Conservation (phyloP, 1,140 invertebrate genomes). For the Drosophila hydei region DNA sequence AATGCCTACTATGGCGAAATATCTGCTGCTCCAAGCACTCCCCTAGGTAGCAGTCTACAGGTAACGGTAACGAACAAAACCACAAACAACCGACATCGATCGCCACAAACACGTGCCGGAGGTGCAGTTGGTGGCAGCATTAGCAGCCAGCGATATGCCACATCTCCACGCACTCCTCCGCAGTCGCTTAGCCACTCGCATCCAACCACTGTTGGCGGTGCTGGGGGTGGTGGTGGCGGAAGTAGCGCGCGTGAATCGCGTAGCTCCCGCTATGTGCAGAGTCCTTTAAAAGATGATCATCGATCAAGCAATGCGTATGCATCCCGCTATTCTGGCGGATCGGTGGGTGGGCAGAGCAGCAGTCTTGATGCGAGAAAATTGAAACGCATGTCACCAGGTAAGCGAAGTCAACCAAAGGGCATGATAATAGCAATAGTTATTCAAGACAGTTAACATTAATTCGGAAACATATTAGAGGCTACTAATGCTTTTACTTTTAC, state of each 20-base stretch:
- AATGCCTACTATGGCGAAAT: constrained; percentile 53
- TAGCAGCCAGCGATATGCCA: constrained; percentile 55
- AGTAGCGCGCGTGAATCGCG: constrained; percentile 49
- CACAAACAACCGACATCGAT: constrained; percentile 62
- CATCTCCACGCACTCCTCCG: constrained; percentile 79
- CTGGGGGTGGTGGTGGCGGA: constrained; percentile 10
- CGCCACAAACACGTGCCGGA: constrained; percentile 54
- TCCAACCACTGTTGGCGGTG: constrained; percentile 9
- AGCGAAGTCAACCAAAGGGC: not conserved
- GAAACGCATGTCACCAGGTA: constrained; percentile 68
- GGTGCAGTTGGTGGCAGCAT: constrained; percentile 37
- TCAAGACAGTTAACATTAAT: too few relatives aligned
- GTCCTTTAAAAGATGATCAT: constrained; percentile 74
- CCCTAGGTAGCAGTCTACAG: constrained; percentile 60
- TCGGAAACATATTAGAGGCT: too few relatives aligned
- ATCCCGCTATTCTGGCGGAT: constrained; percentile 53
- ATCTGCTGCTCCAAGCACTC: constrained; percentile 29
- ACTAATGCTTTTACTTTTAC: not conserved
- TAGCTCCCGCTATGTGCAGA: constrained; percentile 65
- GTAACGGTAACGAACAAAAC: constrained; percentile 75
- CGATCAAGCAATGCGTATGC: constrained; percentile 58
- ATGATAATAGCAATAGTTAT: too few relatives aligned
- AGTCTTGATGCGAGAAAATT: constrained; percentile 55
- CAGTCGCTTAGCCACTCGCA: constrained; percentile 56
- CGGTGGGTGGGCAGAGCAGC: constrained; percentile 19